A percentile compares a stretch with the other conserved stretches of the same genome.
Evolutionary conservation across 2,113 vertebrate genomes (phyloP).

Genomic region (Platycercus adscitus): DNA sequence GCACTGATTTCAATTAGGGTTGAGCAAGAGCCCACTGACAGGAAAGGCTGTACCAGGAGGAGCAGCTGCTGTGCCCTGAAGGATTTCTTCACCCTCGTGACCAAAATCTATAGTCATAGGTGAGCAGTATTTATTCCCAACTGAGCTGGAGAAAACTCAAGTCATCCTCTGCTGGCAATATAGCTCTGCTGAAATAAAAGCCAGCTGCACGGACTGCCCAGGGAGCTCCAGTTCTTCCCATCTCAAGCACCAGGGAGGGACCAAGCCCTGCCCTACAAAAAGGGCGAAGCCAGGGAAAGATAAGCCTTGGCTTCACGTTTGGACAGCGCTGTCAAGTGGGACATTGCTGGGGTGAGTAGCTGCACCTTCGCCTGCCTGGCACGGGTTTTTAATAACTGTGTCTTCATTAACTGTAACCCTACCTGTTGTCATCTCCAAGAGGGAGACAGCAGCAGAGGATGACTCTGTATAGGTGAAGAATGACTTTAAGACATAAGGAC

Average conservation of each 20-base stretch:
- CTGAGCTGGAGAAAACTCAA: neutral
- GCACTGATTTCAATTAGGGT: constrained; percentile 47
- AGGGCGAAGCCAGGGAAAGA: neutral
- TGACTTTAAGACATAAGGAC: neutral
- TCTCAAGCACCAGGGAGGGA: neutral
- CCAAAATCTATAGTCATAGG: constrained; percentile 45
- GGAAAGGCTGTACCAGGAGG: constrained; percentile 35
- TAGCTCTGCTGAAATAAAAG: constrained; percentile 19
- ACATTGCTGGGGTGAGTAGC: neutral
- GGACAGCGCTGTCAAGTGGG: neutral
- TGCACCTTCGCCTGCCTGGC: neutral
- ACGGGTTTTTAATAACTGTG: neutral
- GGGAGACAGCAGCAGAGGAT: neutral
- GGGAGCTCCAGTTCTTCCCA: neutral
- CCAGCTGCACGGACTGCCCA: neutral
- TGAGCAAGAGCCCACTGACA: constrained; percentile 52
- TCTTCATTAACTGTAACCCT: neutral
- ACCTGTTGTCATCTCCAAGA: neutral
- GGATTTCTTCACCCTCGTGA: constrained; percentile 52
- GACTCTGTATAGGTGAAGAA: neutral
- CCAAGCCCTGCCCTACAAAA: neutral
- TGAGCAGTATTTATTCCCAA: constrained; percentile 33
- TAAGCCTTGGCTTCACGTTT: neutral
- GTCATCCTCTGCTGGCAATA: constrained; percentile 42
- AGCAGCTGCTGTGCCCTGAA: constrained; percentile 47